Evolutionary conservation across 2,888 invertebrate genomes (phyloP).

Genomic region (Kuschelorhynchus macadamiae): DNA sequence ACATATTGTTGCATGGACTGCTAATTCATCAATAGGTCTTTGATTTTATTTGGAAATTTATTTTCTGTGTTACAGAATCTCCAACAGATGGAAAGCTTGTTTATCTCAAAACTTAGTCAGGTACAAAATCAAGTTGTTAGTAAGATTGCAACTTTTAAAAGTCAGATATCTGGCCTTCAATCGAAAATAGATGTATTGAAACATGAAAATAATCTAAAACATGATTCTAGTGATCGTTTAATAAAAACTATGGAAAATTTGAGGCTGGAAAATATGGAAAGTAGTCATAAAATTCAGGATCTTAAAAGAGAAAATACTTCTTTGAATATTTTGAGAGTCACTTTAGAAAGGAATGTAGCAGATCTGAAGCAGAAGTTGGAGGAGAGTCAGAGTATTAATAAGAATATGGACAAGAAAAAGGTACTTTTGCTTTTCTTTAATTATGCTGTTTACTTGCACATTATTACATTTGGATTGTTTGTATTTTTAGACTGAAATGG

Average conservation of each 20-base stretch:
- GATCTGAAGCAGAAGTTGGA: conserved; percentile 53
- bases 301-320: conserved; percentile 60
- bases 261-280: conserved; percentile 59
- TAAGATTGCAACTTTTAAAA: conserved; percentile 22
- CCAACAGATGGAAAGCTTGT: conserved; percentile 31
- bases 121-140: conserved; percentile 23
- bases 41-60: too few relatives aligned
- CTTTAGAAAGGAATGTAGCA: conserved; percentile 56
- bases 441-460: neutral
- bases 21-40: too few relatives aligned
- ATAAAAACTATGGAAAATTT: conserved; percentile 61
- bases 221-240: conserved; percentile 57
- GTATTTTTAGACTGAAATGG: conserved; percentile 60
- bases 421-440: conserved; percentile 53
- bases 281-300: conserved; percentile 56
- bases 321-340: conserved; percentile 54
- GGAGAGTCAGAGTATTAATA: conserved; percentile 54
- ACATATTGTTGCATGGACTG: too few relatives aligned
- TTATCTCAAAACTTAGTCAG: conserved; percentile 20
- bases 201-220: conserved; percentile 53
- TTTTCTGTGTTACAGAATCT: conserved; percentile 50
- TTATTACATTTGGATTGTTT: too few relatives aligned
- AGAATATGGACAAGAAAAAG: conserved; percentile 58
- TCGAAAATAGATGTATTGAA: conserved; percentile 35
- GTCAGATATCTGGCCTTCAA: conserved; percentile 27